These are phyloP conservation scores for Drosophila yooni DNA, from an alignment of 2,888 invertebrate species.

Conservation along the genomic window DNA sequence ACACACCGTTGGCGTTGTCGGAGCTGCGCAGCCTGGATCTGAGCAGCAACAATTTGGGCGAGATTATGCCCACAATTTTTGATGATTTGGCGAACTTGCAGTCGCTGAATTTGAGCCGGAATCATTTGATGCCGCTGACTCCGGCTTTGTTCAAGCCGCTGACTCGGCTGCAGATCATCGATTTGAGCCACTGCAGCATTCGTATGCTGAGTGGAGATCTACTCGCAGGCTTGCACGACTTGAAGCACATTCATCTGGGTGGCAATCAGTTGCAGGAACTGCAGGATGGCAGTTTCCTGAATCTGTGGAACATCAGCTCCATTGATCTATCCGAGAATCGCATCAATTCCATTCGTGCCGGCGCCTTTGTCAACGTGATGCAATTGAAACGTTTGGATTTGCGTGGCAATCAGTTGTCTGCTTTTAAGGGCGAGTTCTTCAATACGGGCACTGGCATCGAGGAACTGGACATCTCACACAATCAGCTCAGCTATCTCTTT, in stretches of 20 bases:
- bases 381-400: conserved; percentile 90
- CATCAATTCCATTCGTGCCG: conserved; percentile 90
- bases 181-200: conserved; percentile 90
- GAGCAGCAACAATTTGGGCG: conserved; percentile 91
- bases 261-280: conserved; percentile 92
- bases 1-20: conserved; percentile 88
- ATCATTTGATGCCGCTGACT: conserved; percentile 88
- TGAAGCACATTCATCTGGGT: conserved; percentile 89
- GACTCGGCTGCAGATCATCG: conserved; percentile 88
- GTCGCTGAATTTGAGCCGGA: conserved; percentile 91
- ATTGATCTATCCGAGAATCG: conserved; percentile 93
- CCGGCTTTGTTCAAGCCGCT: conserved; percentile 90
- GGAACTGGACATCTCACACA: conserved; percentile 91
- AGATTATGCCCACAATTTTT: conserved; percentile 89
- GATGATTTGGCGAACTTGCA: conserved; percentile 88
- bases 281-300: conserved; percentile 91
- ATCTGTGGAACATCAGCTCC: conserved; percentile 90
- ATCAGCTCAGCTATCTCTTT: conserved; percentile 92
- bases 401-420: conserved; percentile 91
- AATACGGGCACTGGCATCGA: conserved; percentile 93
- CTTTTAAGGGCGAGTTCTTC: conserved; percentile 94
- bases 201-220: conserved; percentile 90
- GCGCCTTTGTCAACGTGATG: conserved; percentile 92
- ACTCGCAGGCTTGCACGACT: conserved; percentile 88
- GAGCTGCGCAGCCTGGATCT: conserved; percentile 90